Base-by-base conservation (phyloP, 2,888 invertebrate species). In the Caenorhabditis uteleia region DNA sequence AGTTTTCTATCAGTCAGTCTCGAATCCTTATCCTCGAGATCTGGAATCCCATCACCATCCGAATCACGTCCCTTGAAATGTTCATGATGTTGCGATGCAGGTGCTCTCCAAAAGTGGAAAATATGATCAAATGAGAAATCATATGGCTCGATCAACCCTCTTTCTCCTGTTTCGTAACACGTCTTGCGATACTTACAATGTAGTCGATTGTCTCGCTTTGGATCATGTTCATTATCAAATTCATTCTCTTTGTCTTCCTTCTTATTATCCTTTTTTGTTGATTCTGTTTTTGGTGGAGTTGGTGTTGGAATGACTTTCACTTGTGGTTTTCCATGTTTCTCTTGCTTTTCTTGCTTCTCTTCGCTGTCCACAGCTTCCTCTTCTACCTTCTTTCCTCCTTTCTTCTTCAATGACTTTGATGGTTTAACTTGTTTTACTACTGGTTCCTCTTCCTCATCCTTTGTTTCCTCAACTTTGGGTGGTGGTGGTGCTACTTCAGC, bases 291-390 rank as follows among this genome's bases (percentile, higher is more conserved):
- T n/a, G n/a, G n/a, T n/a, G n/a, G n/a, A n/a, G n/a, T n/a, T n/a
- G n/a, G n/a, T n/a, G n/a, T 31, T 31, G 47, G 44, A 36, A n/a
- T 33, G 18, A 27, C 25, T 26, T 45, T 16, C 23, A 34, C 25
- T 12, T 27, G n/a, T 3, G 14, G 21, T 18, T 39, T 7, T n/a
- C 6, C 36, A 7, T 14, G 21, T 4, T 39, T 47, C 79, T 85
- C 80, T 79, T 84, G 85, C 80, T 84, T 55, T 36, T 60, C 59
- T 43, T 54, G 44, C 72, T 21, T 55, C 55, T 39, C 50, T 45
- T 39, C 25, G 53, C 39, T 8, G 39, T 48, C n/a, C n/a, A n/a
- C n/a, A n/a, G n/a, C n/a, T n/a, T n/a, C n/a, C n/a, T n/a, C n/a
- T n/a, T n/a, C n/a, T 23, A 48, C 46, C 45, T 62, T 43, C 38